Evolutionary conservation across 2,113 vertebrate genomes (phyloP).

Genomic region (Passer domesticus): DNA sequence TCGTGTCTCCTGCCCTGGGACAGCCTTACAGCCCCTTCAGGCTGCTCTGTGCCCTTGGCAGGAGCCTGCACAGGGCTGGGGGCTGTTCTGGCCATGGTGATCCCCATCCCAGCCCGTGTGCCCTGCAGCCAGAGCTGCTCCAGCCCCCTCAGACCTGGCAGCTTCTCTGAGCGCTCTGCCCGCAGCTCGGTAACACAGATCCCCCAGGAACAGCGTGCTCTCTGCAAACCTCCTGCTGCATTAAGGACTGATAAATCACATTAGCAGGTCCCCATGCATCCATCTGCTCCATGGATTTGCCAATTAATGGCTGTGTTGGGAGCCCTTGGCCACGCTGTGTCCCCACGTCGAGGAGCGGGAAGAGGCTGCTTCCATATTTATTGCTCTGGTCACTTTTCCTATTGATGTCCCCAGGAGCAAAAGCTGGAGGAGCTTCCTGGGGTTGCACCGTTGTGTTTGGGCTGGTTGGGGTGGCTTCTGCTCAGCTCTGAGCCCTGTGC

Average conservation of each 20-base stretch:
- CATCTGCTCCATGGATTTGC: constrained; percentile 29
- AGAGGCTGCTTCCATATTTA: not conserved
- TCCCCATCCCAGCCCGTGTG: accelerated
- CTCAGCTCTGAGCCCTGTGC: not conserved
- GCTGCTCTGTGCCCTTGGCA: not conserved
- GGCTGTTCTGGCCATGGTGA: not conserved
- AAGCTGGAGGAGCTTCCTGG: not conserved
- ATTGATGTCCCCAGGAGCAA: not conserved
- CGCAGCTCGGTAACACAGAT: accelerated
- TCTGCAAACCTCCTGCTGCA: not conserved
- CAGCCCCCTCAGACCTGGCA: accelerated
- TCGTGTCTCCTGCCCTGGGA: accelerated
- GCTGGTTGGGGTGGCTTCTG: not conserved
- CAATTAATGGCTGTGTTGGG: not conserved
- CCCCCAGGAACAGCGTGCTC: not conserved
- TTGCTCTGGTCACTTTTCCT: not conserved
- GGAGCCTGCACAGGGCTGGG: not conserved
- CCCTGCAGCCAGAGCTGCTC: not conserved
- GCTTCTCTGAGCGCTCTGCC: not conserved
- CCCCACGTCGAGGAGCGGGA: accelerated
- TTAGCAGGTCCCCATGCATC: not conserved
- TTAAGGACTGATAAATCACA: not conserved
- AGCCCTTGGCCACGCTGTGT: not conserved
- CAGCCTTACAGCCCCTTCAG: not conserved
- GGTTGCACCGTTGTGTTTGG: accelerated